Evolutionary conservation across 2,888 invertebrate genomes (phyloP).

Genomic region (Drosophila lacicola): DNA sequence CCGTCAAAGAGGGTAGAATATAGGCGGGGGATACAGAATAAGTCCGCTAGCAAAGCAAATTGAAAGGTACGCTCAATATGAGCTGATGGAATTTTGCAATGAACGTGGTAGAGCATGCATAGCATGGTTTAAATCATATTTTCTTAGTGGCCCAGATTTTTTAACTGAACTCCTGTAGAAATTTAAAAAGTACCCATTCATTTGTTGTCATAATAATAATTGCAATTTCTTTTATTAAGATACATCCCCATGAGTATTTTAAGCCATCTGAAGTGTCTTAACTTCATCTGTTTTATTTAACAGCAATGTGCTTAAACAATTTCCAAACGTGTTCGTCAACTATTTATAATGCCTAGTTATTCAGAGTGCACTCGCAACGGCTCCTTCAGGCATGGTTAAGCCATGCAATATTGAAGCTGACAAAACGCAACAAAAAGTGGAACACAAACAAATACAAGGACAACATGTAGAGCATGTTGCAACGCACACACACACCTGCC

Average conservation of each 20-base stretch:
- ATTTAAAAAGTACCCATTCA: no score
- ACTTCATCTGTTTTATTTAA: not conserved
- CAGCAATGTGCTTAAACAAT: conserved; percentile 9
- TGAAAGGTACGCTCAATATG: no score
- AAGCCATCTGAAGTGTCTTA: not conserved
- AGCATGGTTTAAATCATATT: not conserved
- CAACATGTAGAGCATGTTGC: conserved; percentile 22
- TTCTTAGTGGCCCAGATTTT: no score
- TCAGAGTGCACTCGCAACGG: conserved; percentile 19
- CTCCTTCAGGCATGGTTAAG: conserved; percentile 21
- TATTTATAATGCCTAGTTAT: conserved; percentile 17
- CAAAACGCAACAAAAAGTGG: conserved; percentile 27
- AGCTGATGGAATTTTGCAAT: no score
- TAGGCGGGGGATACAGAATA: no score
- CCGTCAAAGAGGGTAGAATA: not conserved
- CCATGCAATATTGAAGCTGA: conserved; percentile 19
- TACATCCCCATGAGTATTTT: not conserved
- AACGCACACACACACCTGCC: conserved; percentile 4
- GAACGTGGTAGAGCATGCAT: not conserved
- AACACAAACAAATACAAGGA: conserved; percentile 30
- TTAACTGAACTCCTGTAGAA: no score
- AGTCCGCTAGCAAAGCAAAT: no score
- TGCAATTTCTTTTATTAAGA: no score
- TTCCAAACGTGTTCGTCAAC: conserved; percentile 21
- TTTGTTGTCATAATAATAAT: no score